These are phyloP conservation scores for Dromiciops gliroides DNA, from an alignment of 2,113 vertebrate species.

Conservation along the genomic window DNA sequence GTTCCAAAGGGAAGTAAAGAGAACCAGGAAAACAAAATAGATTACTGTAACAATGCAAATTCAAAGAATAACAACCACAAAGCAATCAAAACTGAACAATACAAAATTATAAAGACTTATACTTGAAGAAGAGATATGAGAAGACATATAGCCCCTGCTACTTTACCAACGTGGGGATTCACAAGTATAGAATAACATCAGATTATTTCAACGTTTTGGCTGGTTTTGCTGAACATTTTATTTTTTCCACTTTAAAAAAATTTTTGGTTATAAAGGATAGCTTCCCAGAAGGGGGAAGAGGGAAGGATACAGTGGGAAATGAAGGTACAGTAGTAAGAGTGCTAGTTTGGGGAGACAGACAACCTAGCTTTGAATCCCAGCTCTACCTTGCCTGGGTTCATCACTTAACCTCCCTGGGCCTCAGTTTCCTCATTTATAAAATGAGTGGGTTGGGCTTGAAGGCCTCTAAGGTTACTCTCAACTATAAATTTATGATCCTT, in stretches of 20 bases:
- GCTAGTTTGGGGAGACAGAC: background rate
- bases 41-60: no score
- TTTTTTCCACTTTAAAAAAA: background rate
- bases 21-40: background rate
- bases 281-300: background rate
- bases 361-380: background rate
- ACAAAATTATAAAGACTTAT: background rate
- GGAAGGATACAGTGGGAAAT: background rate
- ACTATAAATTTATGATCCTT: background rate
- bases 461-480: background rate
- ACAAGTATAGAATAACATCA: background rate
- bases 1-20: background rate
- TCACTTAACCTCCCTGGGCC: background rate
- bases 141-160: background rate
- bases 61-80: background rate
- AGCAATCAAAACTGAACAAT: background rate
- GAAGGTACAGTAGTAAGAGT: background rate
- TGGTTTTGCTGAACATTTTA: background rate
- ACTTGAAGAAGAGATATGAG: background rate
- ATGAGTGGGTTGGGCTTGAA: background rate
- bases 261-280: background rate
- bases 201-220: background rate
- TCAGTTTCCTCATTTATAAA: background rate
- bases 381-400: background rate
- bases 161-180: background rate